A percentile compares a stretch with the other conserved stretches of the same genome.
Evolutionary conservation across 2,113 vertebrate genomes (phyloP).

Genomic region (Corvus hawaiiensis): DNA sequence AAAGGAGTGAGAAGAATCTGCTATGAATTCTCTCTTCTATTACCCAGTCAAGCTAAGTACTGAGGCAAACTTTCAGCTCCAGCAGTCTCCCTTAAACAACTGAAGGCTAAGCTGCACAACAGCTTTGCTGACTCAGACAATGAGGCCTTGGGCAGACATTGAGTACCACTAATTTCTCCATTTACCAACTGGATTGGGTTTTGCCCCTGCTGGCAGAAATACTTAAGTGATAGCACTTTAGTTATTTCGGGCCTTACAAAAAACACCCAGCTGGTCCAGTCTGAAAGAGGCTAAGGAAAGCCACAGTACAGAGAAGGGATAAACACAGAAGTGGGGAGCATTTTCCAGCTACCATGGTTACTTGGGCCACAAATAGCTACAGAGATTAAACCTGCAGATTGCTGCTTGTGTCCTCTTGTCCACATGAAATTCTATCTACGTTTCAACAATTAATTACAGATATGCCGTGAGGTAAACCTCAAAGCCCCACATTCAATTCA

Average conservation of each 20-base stretch:
- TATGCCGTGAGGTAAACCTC: not conserved
- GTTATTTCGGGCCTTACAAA: not conserved
- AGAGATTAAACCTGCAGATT: not conserved
- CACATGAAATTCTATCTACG: not conserved
- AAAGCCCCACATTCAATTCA: not conserved
- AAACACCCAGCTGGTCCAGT: not conserved
- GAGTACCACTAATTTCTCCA: not conserved
- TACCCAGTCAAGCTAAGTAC: not conserved
- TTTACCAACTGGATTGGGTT: not conserved
- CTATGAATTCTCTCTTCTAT: not conserved
- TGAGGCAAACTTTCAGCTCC: not conserved
- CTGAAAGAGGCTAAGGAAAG: not conserved
- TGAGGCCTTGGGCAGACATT: not conserved
- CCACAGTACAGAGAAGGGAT: not conserved
- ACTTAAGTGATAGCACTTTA: not conserved
- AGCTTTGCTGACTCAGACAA: not conserved
- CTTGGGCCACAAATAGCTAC: not conserved
- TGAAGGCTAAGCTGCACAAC: not conserved
- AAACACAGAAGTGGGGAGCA: not conserved
- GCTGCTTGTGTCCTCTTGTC: not conserved
- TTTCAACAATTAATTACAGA: not conserved
- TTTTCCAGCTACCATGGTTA: not conserved
- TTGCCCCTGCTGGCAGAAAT: not conserved
- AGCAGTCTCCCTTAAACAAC: not conserved
- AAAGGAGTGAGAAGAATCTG: not conserved